Conservation (phyloP, 2,888 invertebrate genomes). For the Hypselothyrea guttata region DNA sequence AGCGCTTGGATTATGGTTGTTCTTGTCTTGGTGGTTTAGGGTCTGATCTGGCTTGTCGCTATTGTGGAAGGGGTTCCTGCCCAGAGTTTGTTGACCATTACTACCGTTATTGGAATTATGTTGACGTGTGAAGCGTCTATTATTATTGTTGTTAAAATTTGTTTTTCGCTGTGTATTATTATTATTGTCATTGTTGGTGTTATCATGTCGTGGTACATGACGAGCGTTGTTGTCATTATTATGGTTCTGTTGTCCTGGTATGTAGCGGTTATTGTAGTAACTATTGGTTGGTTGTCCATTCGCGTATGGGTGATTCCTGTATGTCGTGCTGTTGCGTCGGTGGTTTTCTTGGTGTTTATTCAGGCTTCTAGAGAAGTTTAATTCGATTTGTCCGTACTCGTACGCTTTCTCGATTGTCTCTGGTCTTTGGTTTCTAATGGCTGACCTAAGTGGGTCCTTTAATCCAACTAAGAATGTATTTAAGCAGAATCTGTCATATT, state of each 20-base stretch:
- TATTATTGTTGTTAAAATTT: slow-evolving; percentile 5
- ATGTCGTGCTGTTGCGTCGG: slow-evolving; percentile 11
- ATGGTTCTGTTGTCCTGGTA: slow-evolving; percentile 10
- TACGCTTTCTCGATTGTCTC: slow-evolving; percentile 6
- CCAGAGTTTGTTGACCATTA: slow-evolving; percentile 8
- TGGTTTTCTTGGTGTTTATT: slow-evolving; percentile 13
- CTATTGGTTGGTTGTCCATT: too few relatives aligned
- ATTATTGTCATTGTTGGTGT: slow-evolving; percentile 26
- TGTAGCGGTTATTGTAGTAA: too few relatives aligned
- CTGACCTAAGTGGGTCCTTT: slow-evolving; percentile 10
- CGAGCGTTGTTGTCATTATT: slow-evolving; percentile 19
- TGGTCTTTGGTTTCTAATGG: slow-evolving; percentile 8
- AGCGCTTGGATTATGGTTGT: slow-evolving; percentile 27
- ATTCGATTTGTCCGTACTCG: slow-evolving; percentile 13
- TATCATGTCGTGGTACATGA: slow-evolving; percentile 15
- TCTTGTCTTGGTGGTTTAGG: slow-evolving; percentile 12
- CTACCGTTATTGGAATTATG: slow-evolving; percentile 7
- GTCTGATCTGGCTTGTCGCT: slow-evolving; percentile 8
- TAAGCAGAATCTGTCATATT: slow-evolving; percentile 10
- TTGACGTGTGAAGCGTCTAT: slow-evolving; percentile 9
- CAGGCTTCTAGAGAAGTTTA: slow-evolving; percentile 11
- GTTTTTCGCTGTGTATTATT: slow-evolving; percentile 6
- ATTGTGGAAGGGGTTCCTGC: slow-evolving; percentile 12
- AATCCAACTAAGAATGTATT: slow-evolving; percentile 7
- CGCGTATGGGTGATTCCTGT: slow-evolving; percentile 4